phyloP scores from a whole-genome alignment of 35 echinoderm and acorn worm genomes.

The Strongylocentrotus purpuratus region DNA sequence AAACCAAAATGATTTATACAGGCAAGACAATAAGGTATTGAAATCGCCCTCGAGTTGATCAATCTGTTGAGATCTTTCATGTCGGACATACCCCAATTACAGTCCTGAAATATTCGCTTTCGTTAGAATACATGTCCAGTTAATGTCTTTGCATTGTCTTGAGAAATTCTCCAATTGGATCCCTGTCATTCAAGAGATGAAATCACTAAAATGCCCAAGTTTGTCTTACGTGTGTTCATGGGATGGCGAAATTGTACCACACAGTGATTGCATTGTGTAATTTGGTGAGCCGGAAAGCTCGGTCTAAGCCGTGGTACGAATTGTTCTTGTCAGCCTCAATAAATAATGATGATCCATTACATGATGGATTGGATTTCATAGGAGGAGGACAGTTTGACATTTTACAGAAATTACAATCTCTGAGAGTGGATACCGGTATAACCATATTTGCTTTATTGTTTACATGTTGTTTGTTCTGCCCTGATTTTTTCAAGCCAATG shows the following conservation, averaged over 20 bases:
- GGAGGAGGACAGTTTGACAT: not conserved
- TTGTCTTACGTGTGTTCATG: not conserved
- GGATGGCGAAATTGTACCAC: not conserved
- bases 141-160: too few species aligned
- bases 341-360: conserved; percentile 14
- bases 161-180: too few species aligned
- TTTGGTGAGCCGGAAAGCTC: not conserved
- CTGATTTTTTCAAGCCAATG: not conserved
- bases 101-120: too few species aligned
- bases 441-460: not conserved
- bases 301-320: not conserved
- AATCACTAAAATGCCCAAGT: not conserved
- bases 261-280: not conserved
- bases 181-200: not conserved
- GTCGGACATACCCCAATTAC: too few species aligned
- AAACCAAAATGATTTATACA: too few species aligned
- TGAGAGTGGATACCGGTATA: not conserved
- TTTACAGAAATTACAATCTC: conserved; percentile 18
- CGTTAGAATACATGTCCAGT: too few species aligned
- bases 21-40: too few species aligned
- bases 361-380: not conserved
- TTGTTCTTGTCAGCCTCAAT: conserved; percentile 9
- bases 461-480: not conserved
- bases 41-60: too few species aligned
- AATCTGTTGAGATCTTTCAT: too few species aligned